Base-by-base conservation (phyloP, 2,113 vertebrate genomes). In the Melozone crissalis region DNA sequence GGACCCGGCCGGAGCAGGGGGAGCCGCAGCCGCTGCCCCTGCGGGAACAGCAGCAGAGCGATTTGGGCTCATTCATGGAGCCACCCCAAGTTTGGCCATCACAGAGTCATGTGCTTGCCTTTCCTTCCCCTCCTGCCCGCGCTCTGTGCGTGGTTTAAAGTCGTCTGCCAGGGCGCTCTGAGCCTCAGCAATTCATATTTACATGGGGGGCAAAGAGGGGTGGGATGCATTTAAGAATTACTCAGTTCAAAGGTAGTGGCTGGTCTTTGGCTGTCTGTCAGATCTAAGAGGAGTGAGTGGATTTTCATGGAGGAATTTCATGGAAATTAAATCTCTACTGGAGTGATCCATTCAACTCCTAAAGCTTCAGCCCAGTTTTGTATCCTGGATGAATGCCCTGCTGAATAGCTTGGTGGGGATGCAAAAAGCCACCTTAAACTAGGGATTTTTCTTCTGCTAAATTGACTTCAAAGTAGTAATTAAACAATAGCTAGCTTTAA, bases 271-370 rank as follows among this genome's bases (percentile, higher is more conserved):
- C 61, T 81, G 90, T 74, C 94, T 69, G 79, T 93, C 94, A 93
- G 90, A 84, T 92, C 82, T 96, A 26, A 94, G 66, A 73, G 88
- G 66, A 94, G 81, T 55, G 91, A 96, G 93, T 95, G 85, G 82
- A 81, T 90, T 97, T 96, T 95, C 88, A 90, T 41, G 92, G 73
- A 93, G 93, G 95, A 96, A 96, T 96, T 96, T 97, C 92, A 96
- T 93, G 95, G 93, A 96, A 96, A 97, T 96, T 96, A 97, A 94
- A 84, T 90, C 96, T 92, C 92, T 84, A 89, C 93, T 96, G 95
- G 92, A 95, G 79, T 9, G 65, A 92, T 68, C 90, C 88, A 95
- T 97, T 97, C 95, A 96, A 4, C 61, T 78, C 73, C 65, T 75
- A 90, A 96, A 95, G 94, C 92, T 92, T 67, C 92, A 95, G 88